Percentiles rank a stretch among this genome's conserved stretches.
Evolutionary conservation across 2,797 vertebrate genomes (phyloP).

Genomic region (Melanogrammus aeglefinus): DNA sequence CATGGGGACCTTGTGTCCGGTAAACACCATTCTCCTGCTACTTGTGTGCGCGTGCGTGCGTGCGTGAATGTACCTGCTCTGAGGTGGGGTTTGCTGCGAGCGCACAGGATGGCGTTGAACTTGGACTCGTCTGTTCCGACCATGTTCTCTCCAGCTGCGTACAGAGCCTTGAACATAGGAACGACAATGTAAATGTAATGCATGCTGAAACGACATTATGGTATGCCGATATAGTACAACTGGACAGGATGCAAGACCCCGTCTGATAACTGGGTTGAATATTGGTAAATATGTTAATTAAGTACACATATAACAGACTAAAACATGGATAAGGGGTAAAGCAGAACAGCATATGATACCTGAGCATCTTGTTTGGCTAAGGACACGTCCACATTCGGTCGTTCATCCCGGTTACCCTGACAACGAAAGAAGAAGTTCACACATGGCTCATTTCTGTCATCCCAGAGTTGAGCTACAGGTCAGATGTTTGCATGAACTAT

Average conservation of each 20-base stretch:
- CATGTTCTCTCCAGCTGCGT: slow-evolving; percentile 93
- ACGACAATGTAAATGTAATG: neutral
- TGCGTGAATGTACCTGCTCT: slow-evolving; percentile 79
- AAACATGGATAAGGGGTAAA: neutral
- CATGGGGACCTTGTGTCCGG: neutral
- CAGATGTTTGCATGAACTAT: neutral
- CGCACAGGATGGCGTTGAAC: slow-evolving; percentile 93
- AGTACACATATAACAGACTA: too few relatives aligned
- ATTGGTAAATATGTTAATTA: too few relatives aligned
- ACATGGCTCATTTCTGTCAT: neutral
- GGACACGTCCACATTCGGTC: slow-evolving; percentile 82
- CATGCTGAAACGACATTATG: neutral
- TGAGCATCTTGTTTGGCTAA: slow-evolving; percentile 92
- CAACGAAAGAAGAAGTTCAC: slow-evolving; percentile 3
- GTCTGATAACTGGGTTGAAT: neutral
- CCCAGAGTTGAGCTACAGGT: neutral
- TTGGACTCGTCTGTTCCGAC: slow-evolving; percentile 97
- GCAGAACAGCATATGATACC: slow-evolving; percentile 67
- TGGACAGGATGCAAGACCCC: neutral
- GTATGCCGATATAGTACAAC: neutral
- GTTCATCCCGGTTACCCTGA: slow-evolving; percentile 93
- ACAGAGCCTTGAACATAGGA: slow-evolving; percentile 75
- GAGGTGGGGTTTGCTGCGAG: slow-evolving; percentile 89
- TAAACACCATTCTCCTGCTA: neutral
- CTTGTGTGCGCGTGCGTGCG: neutral